Evolutionary conservation across 2,113 vertebrate species (phyloP).

Genomic region (Camelus dromedarius): DNA sequence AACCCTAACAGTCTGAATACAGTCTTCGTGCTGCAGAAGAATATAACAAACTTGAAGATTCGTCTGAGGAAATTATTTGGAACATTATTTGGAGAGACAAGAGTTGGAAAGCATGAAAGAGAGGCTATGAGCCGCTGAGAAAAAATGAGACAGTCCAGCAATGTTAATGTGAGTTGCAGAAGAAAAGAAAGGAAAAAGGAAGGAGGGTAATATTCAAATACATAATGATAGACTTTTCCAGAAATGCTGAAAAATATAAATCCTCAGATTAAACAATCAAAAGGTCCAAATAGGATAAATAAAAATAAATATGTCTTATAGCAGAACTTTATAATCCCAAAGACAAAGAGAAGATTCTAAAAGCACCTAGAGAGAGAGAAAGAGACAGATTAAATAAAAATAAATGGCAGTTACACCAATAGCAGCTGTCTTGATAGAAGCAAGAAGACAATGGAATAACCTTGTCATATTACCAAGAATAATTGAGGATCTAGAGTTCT

Average conservation of each 20-base stretch:
- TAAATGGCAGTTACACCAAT: neutral
- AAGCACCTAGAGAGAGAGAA: neutral
- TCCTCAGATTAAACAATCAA: neutral
- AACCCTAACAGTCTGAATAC: neutral
- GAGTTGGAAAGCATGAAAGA: neutral
- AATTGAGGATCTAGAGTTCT: neutral
- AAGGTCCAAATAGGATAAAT: neutral
- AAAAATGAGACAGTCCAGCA: too few species aligned
- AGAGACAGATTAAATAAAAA: neutral
- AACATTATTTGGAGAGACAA: neutral
- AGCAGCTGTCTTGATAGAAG: neutral
- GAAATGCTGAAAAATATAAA: neutral
- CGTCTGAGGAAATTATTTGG: neutral
- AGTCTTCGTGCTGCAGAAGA: neutral
- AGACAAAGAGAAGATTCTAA: constrained; percentile 18
- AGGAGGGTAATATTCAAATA: neutral
- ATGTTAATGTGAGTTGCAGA: neutral
- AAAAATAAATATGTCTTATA: neutral
- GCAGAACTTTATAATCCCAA: neutral
- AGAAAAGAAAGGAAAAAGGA: neutral
- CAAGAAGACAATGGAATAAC: neutral
- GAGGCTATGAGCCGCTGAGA: neutral
- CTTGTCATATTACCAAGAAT: neutral
- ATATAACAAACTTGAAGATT: neutral
- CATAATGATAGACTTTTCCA: neutral